A percentile compares a stretch with the other conserved stretches of the same genome.
Conservation (phyloP, 2,888 invertebrate species). For the Gari tellinella region DNA sequence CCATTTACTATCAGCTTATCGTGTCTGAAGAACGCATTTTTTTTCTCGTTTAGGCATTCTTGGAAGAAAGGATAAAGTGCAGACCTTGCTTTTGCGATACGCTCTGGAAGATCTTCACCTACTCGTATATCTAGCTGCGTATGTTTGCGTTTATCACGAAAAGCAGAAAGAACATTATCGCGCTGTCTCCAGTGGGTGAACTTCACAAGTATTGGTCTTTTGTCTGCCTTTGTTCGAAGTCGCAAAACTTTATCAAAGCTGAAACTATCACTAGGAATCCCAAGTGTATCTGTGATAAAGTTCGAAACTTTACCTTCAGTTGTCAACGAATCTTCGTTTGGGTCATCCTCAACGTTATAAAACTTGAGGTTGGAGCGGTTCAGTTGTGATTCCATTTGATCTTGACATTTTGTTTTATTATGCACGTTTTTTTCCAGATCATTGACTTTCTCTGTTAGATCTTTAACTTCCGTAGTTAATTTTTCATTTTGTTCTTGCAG, state of each 20-base stretch:
- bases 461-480: not conserved
- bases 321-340: not conserved
- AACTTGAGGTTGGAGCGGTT: not conserved
- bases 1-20: constrained; percentile 8
- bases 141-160: not conserved
- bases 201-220: not conserved
- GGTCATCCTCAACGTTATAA: not conserved
- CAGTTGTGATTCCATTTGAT: not conserved
- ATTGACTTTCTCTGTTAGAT: not conserved
- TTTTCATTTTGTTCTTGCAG: constrained; percentile 6
- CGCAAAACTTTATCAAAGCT: not conserved
- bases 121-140: not conserved
- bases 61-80: constrained; percentile 4
- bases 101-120: constrained; percentile 4
- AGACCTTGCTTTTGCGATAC: not conserved
- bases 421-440: not conserved
- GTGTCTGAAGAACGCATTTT: not conserved
- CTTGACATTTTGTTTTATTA: not conserved
- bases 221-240: too few species aligned
- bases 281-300: too few species aligned
- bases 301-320: too few species aligned
- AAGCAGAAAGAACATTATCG: not conserved
- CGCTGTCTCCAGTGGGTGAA: not conserved
- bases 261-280: not conserved
- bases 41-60: not conserved